Percentiles rank a stretch among this genome's conserved stretches.
These are phyloP conservation scores for Trissolcus brochymenae DNA, from an alignment of 2,888 invertebrate species.

Conservation along the genomic window DNA sequence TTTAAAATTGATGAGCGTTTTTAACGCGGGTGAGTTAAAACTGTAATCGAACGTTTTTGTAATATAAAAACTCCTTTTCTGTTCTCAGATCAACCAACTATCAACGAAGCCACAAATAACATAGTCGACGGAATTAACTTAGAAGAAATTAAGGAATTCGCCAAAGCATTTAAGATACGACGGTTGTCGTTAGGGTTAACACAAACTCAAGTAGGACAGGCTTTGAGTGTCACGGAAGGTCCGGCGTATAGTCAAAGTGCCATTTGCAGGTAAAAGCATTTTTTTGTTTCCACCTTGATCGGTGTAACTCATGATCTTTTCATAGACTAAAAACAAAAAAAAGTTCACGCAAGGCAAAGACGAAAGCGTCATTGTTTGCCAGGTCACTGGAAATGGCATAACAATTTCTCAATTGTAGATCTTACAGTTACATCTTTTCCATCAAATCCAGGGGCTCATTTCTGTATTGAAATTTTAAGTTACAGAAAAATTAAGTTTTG, in stretches of 20 bases:
- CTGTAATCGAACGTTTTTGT: neutral
- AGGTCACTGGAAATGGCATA: constrained; percentile 74
- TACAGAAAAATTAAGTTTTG: no score
- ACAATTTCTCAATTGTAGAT: constrained; percentile 31
- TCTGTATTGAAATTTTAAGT: no score
- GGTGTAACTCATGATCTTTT: neutral
- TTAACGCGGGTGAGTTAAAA: neutral
- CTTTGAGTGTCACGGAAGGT: constrained; percentile 96
- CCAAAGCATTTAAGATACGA: constrained; percentile 96
- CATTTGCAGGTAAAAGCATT: constrained; percentile 91
- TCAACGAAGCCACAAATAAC: constrained; percentile 94
- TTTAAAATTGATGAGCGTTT: neutral
- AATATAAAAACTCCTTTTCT: constrained; percentile 51
- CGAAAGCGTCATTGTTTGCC: constrained; percentile 64
- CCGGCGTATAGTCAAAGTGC: constrained; percentile 99
- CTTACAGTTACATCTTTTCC: neutral
- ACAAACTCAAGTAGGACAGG: constrained; percentile 98
- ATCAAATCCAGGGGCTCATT: no score
- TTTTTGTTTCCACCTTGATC: neutral
- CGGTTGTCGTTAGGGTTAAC: constrained; percentile 95
- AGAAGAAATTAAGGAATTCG: constrained; percentile 98
- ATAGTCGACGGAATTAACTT: constrained; percentile 97
- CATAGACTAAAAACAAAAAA: neutral
- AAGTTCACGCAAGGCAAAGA: constrained; percentile 51
- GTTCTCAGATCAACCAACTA: constrained; percentile 89